Conservation (phyloP, 2,797 vertebrate species). For the Semaprochilodus insignis region DNA sequence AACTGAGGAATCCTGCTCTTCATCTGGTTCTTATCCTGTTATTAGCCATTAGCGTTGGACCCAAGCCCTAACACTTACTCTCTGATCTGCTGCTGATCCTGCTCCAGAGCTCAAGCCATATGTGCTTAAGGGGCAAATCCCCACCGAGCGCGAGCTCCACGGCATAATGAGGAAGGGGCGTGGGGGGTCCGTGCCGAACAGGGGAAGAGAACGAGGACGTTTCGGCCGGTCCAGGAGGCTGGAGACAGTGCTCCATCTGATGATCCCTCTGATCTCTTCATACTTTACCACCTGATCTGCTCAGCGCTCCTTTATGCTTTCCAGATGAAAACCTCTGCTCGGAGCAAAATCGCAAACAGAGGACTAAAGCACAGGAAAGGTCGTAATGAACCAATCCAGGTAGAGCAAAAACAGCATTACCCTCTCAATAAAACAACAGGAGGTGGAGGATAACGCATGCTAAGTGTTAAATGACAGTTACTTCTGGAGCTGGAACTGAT, state of each 20-base stretch:
- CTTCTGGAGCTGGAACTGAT: constrained; percentile 56
- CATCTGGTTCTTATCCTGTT: constrained; percentile 60
- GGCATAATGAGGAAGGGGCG: constrained; percentile 15
- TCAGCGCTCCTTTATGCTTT: not conserved
- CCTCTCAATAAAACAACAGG: constrained; percentile 23
- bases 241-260: not conserved
- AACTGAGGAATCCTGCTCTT: constrained; percentile 53
- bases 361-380: not conserved
- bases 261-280: not conserved
- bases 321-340: not conserved
- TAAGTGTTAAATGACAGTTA: constrained; percentile 50
- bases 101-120: constrained; percentile 47
- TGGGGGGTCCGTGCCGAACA: constrained; percentile 12
- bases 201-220: not conserved
- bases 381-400: constrained; percentile 18
- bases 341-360: not conserved
- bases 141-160: constrained; percentile 25
- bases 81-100: constrained; percentile 56
- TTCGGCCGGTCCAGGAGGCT: not conserved
- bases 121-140: constrained; percentile 55
- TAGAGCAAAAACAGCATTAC: not conserved
- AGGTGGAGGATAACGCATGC: constrained; percentile 37
- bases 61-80: constrained; percentile 59
- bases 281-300: not conserved
- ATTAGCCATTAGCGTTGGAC: constrained; percentile 58